phyloP scores from a whole-genome alignment of 2,797 vertebrate species.

The Emydoidea blandingii region DNA sequence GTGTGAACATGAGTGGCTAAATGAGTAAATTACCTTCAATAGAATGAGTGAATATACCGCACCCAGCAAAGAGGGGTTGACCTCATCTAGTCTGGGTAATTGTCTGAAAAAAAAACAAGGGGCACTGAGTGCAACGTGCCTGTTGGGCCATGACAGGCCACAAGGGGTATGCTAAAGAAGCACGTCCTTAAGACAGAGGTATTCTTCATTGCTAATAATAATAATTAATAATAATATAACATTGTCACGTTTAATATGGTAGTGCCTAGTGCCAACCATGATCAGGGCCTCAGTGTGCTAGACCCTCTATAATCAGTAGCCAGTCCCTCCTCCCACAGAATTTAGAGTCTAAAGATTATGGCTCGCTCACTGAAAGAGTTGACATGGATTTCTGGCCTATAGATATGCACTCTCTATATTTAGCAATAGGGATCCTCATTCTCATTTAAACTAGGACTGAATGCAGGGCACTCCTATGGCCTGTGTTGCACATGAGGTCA shows the following conservation, averaged over 20 bases:
- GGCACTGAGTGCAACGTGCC: too few relatives aligned
- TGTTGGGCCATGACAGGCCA: too few relatives aligned
- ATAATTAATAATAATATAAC: background rate
- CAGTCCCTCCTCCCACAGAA: background rate
- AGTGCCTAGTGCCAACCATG: background rate
- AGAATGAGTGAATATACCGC: background rate
- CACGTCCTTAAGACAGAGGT: too few relatives aligned
- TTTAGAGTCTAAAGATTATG: background rate
- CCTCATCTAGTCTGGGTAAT: too few relatives aligned
- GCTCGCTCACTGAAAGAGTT: background rate
- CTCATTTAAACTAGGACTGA: background rate
- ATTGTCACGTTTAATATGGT: background rate
- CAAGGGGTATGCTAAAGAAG: too few relatives aligned
- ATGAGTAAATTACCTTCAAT: background rate
- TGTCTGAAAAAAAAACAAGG: too few relatives aligned
- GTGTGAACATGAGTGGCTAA: background rate
- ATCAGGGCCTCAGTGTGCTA: background rate
- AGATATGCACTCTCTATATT: background rate
- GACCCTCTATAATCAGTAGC: background rate
- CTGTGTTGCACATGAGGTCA: background rate
- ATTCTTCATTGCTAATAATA: too few relatives aligned
- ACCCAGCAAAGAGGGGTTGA: too few relatives aligned
- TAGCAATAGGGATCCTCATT: background rate
- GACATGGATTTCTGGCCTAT: background rate
- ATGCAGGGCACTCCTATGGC: background rate